A percentile compares a stretch with the other conserved stretches of the same genome.
Conservation (phyloP, 2,888 invertebrate genomes). For the Tineola bisselliella region DNA sequence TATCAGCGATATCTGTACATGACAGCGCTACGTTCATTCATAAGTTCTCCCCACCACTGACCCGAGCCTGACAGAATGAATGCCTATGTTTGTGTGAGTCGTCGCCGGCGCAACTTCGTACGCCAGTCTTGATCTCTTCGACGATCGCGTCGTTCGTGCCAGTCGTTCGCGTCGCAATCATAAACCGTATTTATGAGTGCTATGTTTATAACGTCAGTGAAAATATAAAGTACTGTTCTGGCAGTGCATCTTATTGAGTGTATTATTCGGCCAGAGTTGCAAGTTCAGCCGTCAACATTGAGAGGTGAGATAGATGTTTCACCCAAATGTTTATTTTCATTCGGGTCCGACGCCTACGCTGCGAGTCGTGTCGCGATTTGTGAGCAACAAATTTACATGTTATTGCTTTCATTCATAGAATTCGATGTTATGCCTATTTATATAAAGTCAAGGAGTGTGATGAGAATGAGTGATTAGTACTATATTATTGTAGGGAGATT, state of each 20-base stretch:
- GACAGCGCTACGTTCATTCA: slow-evolving; percentile 65
- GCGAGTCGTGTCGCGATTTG: slow-evolving; percentile 41
- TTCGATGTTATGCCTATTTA: slow-evolving; percentile 47
- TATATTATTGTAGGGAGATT: slow-evolving; percentile 29
- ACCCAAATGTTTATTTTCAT: slow-evolving; percentile 57
- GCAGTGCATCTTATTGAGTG: slow-evolving; percentile 23
- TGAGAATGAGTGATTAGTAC: slow-evolving; percentile 54
- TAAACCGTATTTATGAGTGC: slow-evolving; percentile 30
- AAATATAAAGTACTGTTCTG: slow-evolving; percentile 33
- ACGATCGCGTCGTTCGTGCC: slow-evolving; percentile 31
- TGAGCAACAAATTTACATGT: slow-evolving; percentile 64
- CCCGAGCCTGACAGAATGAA: slow-evolving; percentile 40
- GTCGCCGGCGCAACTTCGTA: slow-evolving; percentile 38
- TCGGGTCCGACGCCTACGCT: slow-evolving; percentile 59
- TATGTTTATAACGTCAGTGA: slow-evolving; percentile 49
- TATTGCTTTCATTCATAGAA: slow-evolving; percentile 56
- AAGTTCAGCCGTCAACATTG: slow-evolving; percentile 36
- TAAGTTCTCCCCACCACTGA: slow-evolving; percentile 48
- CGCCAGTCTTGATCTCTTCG: slow-evolving; percentile 42
- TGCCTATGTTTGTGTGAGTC: slow-evolving; percentile 43
- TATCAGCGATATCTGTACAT: slow-evolving; percentile 57
- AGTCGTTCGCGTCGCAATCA: slow-evolving; percentile 30
- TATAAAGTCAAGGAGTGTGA: slow-evolving; percentile 42
- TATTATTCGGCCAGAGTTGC: not conserved
- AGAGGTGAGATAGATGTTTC: slow-evolving; percentile 50